These are phyloP conservation scores for Corydoras sp. DNA, from an alignment of 2,113 vertebrate species.

Conservation along the genomic window DNA sequence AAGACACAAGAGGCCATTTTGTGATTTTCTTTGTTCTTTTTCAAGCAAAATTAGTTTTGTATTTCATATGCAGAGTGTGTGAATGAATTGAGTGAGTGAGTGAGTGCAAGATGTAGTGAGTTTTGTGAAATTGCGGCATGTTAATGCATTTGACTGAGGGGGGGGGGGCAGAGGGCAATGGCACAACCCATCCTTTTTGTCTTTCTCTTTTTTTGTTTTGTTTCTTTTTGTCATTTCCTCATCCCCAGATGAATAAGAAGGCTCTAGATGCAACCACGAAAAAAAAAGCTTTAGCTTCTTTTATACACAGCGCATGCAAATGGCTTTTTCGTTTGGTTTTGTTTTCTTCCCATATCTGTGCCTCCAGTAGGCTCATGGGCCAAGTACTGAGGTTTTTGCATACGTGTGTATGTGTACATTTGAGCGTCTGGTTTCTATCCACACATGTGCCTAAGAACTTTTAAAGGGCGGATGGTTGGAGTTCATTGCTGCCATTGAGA, in stretches of 20 bases:
- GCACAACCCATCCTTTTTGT: conserved; percentile 69
- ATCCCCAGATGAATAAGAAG: conserved; percentile 54
- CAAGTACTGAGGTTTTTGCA: conserved; percentile 47
- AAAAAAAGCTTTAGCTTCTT: conserved; percentile 56
- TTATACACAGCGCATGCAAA: conserved; percentile 35
- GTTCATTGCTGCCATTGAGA: conserved; percentile 67
- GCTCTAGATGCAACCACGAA: conserved; percentile 60
- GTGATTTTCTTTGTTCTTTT: conserved; percentile 28
- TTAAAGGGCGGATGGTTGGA: conserved; percentile 55
- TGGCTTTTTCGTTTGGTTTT: conserved; percentile 9
- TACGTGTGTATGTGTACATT: conserved; percentile 23
- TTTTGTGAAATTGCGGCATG: conserved; percentile 31
- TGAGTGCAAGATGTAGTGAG: conserved; percentile 25
- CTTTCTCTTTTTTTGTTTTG: conserved; percentile 7
- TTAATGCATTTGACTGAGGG: conserved; percentile 36
- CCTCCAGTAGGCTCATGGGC: conserved; percentile 46
- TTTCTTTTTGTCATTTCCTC: conserved; percentile 67
- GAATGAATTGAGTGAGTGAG: conserved; percentile 24
- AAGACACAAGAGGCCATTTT: conserved; percentile 67
- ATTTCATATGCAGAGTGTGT: conserved; percentile 50
- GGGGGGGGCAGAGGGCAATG: conserved; percentile 53
- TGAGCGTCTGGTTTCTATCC: conserved; percentile 55
- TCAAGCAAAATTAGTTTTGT: conserved; percentile 55
- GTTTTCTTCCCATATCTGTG: conserved; percentile 44
- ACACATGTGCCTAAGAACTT: conserved; percentile 74